Conservation (phyloP, 2,797 vertebrate genomes). For the Hemibagrus guttatus region DNA sequence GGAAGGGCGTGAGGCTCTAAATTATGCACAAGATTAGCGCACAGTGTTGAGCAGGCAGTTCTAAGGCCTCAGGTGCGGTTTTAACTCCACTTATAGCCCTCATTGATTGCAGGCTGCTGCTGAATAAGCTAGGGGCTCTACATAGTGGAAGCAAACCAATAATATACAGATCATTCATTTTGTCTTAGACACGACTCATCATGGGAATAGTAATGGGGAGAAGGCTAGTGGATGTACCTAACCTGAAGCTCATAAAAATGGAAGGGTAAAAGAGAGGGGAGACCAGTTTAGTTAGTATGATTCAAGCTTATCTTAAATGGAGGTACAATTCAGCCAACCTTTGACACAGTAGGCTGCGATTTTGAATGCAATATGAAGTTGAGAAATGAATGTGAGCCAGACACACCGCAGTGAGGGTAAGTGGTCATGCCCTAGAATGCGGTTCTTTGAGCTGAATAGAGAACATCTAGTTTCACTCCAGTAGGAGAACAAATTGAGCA, state of each 20-base stretch:
- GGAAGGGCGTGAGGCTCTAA: conserved; percentile 59
- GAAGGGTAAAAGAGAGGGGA: conserved; percentile 16
- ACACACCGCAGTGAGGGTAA: conserved; percentile 22
- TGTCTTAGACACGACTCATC: conserved; percentile 54
- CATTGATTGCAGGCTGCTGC: conserved; percentile 83
- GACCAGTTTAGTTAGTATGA: conserved; percentile 39
- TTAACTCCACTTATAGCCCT: conserved; percentile 73
- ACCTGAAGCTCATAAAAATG: conserved; percentile 37
- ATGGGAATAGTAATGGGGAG: conserved; percentile 46
- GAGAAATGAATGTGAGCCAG: conserved; percentile 38
- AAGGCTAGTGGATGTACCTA: conserved; percentile 30
- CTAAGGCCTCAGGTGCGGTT: conserved; percentile 73
- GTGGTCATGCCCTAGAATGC: conserved; percentile 38
- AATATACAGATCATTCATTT: conserved; percentile 75
- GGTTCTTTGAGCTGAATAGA: conserved; percentile 35
- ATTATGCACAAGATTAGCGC: conserved; percentile 69
- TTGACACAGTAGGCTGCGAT: conserved; percentile 34
- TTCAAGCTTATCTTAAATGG: conserved; percentile 45
- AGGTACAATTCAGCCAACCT: conserved; percentile 35
- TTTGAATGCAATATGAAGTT: conserved; percentile 41
- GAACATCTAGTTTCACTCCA: conserved; percentile 30
- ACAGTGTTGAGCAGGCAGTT: conserved; percentile 71
- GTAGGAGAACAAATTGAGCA: conserved; percentile 5
- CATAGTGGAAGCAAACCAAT: conserved; percentile 71
- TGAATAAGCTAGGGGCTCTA: conserved; percentile 80